Percentiles rank a stretch among this genome's conserved stretches.
Conservation (phyloP, 2,888 invertebrate species). For the Microctonus hyperodae region DNA sequence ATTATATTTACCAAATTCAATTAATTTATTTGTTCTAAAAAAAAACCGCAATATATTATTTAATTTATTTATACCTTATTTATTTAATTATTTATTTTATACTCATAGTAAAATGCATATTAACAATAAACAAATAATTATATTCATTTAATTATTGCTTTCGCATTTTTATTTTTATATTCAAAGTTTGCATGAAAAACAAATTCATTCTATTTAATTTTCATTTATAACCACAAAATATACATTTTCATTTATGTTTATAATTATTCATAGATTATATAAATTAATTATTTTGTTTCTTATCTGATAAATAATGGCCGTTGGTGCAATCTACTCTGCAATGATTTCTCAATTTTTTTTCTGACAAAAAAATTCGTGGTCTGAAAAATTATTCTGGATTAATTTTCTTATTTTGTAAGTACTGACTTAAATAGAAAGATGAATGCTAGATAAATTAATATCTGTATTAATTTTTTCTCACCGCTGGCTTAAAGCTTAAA, state of each 20-base stretch:
- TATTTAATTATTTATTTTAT: neutral
- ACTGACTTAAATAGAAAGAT: constrained; percentile 35
- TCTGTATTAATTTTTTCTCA: neutral
- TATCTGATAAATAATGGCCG: constrained; percentile 60
- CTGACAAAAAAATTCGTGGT: constrained; percentile 32
- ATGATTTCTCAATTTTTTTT: constrained; percentile 47
- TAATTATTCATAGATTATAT: constrained; percentile 18
- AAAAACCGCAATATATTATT: neutral
- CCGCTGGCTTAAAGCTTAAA: too few relatives aligned
- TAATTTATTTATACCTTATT: neutral
- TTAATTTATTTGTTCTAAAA: constrained; percentile 4
- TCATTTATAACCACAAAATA: neutral
- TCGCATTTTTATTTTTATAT: neutral
- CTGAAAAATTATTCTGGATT: constrained; percentile 26
- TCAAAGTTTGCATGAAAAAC: neutral
- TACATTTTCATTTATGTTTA: neutral
- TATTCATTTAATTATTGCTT: neutral
- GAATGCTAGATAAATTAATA: neutral
- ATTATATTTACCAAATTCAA: neutral
- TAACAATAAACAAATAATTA: neutral
- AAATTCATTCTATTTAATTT: neutral
- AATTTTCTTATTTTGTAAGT: constrained; percentile 57
- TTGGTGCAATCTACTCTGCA: constrained; percentile 58
- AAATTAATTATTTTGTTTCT: constrained; percentile 48
- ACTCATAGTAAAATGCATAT: neutral